Base-by-base conservation (phyloP, 2,888 invertebrate genomes). In the Scelioninae gen. 1 region DNA sequence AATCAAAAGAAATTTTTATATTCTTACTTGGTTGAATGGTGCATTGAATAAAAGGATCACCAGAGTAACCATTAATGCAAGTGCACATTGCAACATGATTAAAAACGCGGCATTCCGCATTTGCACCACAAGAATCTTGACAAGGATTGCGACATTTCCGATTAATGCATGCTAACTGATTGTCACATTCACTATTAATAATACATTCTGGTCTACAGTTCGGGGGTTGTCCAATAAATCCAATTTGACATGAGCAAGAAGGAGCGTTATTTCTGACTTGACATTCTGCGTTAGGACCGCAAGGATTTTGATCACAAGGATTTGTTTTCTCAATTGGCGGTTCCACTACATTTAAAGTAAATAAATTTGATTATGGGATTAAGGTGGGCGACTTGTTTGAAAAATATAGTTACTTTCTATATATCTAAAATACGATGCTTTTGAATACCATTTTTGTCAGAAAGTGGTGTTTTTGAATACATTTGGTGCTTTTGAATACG, bases 141-240 rank as follows among this genome's bases (percentile, higher is more conserved):
- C 96, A 96, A 34, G 96, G 95, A 91, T 96, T 95, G 86, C 91
- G 92, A 86, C 96, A 96, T 91, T 94, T 95, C 79, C 94, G 93
- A 88, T 94, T 94, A 11, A 95, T 94, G 87, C 95, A 95, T 29
- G 95, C 95, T 81, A 94, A 91, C 84, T 94, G 93, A 84, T 93
- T 93, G 0, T 94, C 84, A 89, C 96, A 95, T 90, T 95, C 95
- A 34, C 94, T 93, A 88, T 96, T 96, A 71, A 94, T 93, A 10
- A 95, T 94, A 90, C 96, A 96, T 91, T 96, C 96, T 0, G 96
- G 96, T 83, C 95, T 93, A 89, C 97, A 97, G 83, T 94, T 94
- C 5, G 96, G 96, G 32, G 97, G 96, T n/a, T 96, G 60, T 10
- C 96, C 96, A 74, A 95, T 94, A 88, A 95, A 96, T 82, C 94